Evolutionary conservation across 2,113 vertebrate species (phyloP), one percentile per base, ranked within the genome.

Genomic region (Takifugu flavidus): DNA sequence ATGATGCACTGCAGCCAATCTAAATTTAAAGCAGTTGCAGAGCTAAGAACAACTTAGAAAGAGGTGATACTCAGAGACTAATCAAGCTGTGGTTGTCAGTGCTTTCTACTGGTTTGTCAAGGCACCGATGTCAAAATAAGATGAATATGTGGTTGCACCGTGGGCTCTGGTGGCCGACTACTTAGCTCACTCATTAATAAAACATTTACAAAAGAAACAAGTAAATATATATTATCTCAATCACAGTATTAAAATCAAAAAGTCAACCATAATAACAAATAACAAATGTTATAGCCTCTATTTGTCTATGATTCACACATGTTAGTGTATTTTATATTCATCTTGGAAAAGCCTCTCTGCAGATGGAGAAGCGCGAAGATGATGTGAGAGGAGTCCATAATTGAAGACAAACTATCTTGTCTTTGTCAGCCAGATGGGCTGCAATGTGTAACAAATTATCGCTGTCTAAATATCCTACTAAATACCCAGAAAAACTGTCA

Each of bases 351-450:
- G 11, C 2, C 6, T 39, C 49, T 26, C 8, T 50, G 11, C 25
- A 73, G 31, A 55, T 27, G 10, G 34, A 15, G 49, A 82, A 46
- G 67, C 75, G 49, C 73, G 64, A 85, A 31, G 4, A 39, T 39
- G 34, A 39, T 75, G 63, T 42, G 51, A 81, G 66, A 81, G 82
- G 42, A 67, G 66, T 46, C 70, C 65, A 56, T 82, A 78, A 87
- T 67, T 81, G 72, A 78, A 67, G 70, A 20, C 47, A 87, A 87
- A 86, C 84, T 54, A 88, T 83, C 77, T 81, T 72, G 77, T 77
- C 74, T 71, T 62, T 49, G 31, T 43, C 74, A 76, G 77, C 69
- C 68, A 76, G 62, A 62, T 72, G 53, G 82, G 75, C 67, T 59
- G 34, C 34, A 39, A 77, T 77, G 70, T 82, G 74, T 46, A 82